A percentile compares a stretch with the other conserved stretches of the same genome.
phyloP scores from a whole-genome alignment of 2,888 invertebrate genomes.

The Melieria omissa region DNA sequence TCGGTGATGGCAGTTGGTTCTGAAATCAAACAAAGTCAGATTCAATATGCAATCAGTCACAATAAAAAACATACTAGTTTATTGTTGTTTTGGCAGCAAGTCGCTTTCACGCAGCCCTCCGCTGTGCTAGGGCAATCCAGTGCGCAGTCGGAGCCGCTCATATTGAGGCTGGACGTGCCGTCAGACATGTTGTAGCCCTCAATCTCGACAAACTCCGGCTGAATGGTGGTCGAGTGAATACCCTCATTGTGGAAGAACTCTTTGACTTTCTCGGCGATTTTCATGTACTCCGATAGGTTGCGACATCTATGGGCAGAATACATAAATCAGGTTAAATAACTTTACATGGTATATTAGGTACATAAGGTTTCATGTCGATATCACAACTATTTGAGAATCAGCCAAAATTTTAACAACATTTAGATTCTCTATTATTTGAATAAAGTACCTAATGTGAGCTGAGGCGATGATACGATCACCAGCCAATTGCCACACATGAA shows the following conservation, averaged over 20 bases:
- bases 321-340: background rate
- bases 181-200: slow-evolving; percentile 68
- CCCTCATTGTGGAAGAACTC: slow-evolving; percentile 98
- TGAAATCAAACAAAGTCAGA: slow-evolving; percentile 46
- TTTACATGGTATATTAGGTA: background rate
- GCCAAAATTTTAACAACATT: background rate
- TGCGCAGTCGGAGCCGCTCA: slow-evolving; percentile 73
- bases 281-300: slow-evolving; percentile 96
- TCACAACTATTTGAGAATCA: background rate
- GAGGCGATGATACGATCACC: slow-evolving; percentile 97
- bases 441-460: slow-evolving; percentile 85
- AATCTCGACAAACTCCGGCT: slow-evolving; percentile 95
- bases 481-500: slow-evolving; percentile 98
- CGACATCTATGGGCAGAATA: slow-evolving; percentile 74
- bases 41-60: slow-evolving; percentile 1
- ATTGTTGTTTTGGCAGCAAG: slow-evolving; percentile 76
- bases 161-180: slow-evolving; percentile 67
- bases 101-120: slow-evolving; percentile 84
- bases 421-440: background rate
- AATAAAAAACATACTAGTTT: slow-evolving; percentile 55
- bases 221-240: slow-evolving; percentile 98
- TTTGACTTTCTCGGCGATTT: slow-evolving; percentile 95
- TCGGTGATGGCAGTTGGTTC: slow-evolving; percentile 77
- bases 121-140: slow-evolving; percentile 89
- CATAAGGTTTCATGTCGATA: background rate